Percentiles rank a stretch among this genome's conserved stretches.
These are phyloP conservation scores for Mastigias papua DNA, from an alignment of 30 jellyfish, hydroid and myxozoan species.

Conservation along the genomic window DNA sequence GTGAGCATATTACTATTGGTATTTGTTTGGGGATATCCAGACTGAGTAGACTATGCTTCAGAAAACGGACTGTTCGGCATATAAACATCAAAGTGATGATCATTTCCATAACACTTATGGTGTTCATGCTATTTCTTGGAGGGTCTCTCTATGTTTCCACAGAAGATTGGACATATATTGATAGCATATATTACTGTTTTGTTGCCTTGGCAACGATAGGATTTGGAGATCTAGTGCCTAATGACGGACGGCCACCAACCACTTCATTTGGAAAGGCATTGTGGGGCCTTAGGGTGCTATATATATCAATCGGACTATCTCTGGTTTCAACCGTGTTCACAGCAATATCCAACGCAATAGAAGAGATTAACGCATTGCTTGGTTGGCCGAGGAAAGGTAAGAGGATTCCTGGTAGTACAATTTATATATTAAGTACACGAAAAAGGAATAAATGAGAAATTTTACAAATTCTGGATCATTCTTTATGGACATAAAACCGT, in stretches of 20 bases:
- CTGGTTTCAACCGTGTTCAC: conserved; percentile 98
- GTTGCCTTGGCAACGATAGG: conserved; percentile 99
- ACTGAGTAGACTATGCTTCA: conserved; percentile 76
- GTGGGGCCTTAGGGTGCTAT: conserved; percentile 95
- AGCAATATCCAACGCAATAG: conserved; percentile 97
- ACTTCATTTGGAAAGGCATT: conserved; percentile 85
- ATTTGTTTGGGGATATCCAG: conserved; percentile 82
- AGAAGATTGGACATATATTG: conserved; percentile 95
- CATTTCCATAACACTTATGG: conserved; percentile 86
- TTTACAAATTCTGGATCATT: too few relatives aligned
- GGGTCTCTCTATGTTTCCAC: conserved; percentile 90
- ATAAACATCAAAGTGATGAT: conserved; percentile 95
- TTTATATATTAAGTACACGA: background rate
- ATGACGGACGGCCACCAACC: conserved; percentile 97
- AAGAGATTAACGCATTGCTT: conserved; percentile 84
- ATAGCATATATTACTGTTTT: conserved; percentile 95
- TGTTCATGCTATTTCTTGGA: conserved; percentile 91
- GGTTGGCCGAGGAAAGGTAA: conserved; percentile 84
- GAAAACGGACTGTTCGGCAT: conserved; percentile 72
- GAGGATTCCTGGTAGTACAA: background rate
- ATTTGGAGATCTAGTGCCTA: conserved; percentile 98
- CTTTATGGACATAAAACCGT: too few relatives aligned
- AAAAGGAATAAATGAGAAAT: too few relatives aligned
- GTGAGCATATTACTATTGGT: conserved; percentile 97
- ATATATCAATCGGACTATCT: conserved; percentile 89